phyloP scores from a whole-genome alignment of 2,888 invertebrate genomes.

The Pachycephus smyrnensis region DNA sequence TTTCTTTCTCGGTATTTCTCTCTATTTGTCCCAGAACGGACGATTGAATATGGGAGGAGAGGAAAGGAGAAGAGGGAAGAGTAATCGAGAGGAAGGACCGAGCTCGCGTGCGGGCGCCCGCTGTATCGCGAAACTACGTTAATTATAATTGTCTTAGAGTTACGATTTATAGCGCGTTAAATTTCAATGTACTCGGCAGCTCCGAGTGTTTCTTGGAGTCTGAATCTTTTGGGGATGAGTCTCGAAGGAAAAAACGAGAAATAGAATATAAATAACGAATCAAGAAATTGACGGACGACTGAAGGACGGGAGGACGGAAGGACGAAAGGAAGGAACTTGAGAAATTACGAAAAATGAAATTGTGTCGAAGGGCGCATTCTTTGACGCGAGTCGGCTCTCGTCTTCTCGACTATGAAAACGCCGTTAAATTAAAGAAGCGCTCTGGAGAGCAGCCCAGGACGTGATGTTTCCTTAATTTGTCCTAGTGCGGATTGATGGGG shows the following conservation, averaged over 20 bases:
- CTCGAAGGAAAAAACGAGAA: no score
- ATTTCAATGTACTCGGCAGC: no score
- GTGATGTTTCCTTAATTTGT: conserved; percentile 57
- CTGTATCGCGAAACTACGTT: not conserved
- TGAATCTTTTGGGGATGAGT: no score
- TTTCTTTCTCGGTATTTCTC: not conserved
- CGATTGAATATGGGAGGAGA: no score
- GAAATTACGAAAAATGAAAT: not conserved
- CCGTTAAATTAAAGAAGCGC: conserved; percentile 35
- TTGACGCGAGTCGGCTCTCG: not conserved
- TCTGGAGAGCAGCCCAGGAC: conserved; percentile 18
- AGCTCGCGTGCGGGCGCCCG: conserved; percentile 1
- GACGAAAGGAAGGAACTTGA: not conserved
- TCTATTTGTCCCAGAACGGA: no score
- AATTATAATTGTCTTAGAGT: conserved; percentile 20
- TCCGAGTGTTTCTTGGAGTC: no score
- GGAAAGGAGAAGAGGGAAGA: no score
- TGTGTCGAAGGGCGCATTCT: no score
- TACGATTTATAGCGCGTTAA: conserved; percentile 11
- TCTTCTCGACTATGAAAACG: conserved; percentile 36
- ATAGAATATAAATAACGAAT: no score
- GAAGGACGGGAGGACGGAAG: not conserved
- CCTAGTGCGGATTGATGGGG: conserved; percentile 58
- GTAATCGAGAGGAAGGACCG: conserved; percentile 17
- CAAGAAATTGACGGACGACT: not conserved